A percentile compares a stretch with the other conserved stretches of the same genome.
phyloP scores from a whole-genome alignment of 2,888 invertebrate species.

The Agriotes lineatus region DNA sequence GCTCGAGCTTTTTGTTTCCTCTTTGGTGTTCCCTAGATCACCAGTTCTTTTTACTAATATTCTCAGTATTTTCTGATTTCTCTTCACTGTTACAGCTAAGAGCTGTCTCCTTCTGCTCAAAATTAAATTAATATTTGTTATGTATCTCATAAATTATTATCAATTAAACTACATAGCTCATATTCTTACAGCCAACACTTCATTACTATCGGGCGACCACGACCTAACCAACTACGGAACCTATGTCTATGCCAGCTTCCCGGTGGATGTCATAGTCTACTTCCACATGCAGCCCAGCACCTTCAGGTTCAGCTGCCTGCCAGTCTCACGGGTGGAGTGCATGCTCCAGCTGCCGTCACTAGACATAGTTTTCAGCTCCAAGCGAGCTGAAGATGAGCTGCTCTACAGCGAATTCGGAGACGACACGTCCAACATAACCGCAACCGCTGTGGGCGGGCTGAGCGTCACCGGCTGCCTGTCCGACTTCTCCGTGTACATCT shows the following conservation, averaged over 20 bases:
- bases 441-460: slow-evolving; percentile 84
- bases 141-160: too few relatives aligned
- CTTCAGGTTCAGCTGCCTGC: slow-evolving; percentile 95
- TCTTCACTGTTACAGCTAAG: too few relatives aligned
- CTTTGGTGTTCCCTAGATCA: too few relatives aligned
- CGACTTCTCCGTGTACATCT: slow-evolving; percentile 97
- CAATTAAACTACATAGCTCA: too few relatives aligned
- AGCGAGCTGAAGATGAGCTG: slow-evolving; percentile 83
- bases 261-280: slow-evolving; percentile 98
- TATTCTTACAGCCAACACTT: slow-evolving; percentile 40
- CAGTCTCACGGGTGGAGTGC: slow-evolving; percentile 95
- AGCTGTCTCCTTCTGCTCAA: too few relatives aligned
- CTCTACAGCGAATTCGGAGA: slow-evolving; percentile 69
- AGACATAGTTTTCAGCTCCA: slow-evolving; percentile 96
- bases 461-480: slow-evolving; percentile 97
- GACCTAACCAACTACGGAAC: slow-evolving; percentile 77
- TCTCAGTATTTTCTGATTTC: too few relatives aligned
- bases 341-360: slow-evolving; percentile 96
- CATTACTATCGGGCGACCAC: slow-evolving; percentile 62
- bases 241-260: slow-evolving; percentile 93
- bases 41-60: too few relatives aligned
- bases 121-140: too few relatives aligned
- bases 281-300: slow-evolving; percentile 98
- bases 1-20: too few relatives aligned
- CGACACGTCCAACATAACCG: slow-evolving; percentile 67